These are phyloP conservation scores for Alligator mississippiensis DNA, from an alignment of 2,113 vertebrate species.

Conservation along the genomic window DNA sequence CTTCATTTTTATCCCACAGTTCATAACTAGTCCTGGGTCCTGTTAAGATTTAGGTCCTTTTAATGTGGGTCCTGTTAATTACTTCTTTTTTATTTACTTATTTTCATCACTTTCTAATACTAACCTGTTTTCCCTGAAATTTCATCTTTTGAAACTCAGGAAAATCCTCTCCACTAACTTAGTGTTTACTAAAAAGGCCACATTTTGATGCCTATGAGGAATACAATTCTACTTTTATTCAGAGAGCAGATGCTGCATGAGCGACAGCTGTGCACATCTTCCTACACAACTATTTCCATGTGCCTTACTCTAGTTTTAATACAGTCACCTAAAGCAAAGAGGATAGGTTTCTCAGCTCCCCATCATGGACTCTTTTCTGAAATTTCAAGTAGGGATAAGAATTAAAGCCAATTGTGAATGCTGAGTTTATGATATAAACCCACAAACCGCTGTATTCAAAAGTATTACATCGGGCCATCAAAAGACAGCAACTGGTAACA, in stretches of 20 bases:
- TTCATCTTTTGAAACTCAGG: background rate
- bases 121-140: background rate
- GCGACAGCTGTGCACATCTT: background rate
- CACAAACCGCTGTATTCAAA: rapidly evolving
- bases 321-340: background rate
- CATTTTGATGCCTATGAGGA: rapidly evolving
- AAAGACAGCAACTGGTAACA: background rate
- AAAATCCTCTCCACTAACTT: background rate
- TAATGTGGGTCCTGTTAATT: background rate
- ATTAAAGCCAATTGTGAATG: background rate
- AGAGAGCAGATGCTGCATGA: background rate
- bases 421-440: rapidly evolving
- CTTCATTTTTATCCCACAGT: background rate
- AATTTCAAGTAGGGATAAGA: background rate
- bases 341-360: background rate
- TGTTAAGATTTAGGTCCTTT: background rate
- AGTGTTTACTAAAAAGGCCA: background rate
- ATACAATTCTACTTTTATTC: background rate
- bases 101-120: background rate
- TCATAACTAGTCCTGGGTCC: background rate
- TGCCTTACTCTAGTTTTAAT: background rate
- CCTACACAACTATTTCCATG: rapidly evolving
- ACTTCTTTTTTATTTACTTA: background rate
- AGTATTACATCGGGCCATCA: background rate
- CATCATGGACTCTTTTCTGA: background rate